Percentiles rank a stretch among this genome's conserved stretches.
These are phyloP conservation scores for Pachyuromys duprasi DNA, from an alignment of 2,797 vertebrate genomes.

Conservation along the genomic window DNA sequence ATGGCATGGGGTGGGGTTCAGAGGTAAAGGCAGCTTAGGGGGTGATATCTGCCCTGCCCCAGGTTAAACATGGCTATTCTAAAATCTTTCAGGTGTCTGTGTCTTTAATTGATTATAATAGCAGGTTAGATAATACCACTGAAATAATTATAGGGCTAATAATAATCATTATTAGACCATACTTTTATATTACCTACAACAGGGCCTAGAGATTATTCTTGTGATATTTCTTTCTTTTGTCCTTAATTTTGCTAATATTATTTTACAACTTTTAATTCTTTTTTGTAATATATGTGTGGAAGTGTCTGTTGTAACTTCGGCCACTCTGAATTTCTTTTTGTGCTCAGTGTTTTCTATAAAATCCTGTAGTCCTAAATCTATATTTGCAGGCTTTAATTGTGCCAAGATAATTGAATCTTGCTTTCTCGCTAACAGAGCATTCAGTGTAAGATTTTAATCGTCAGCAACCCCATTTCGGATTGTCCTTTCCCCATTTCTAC, in stretches of 20 bases:
- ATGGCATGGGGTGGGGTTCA: no score
- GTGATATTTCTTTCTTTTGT: background rate
- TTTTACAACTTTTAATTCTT: constrained; percentile 38
- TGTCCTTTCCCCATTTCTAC: background rate
- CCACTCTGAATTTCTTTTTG: background rate
- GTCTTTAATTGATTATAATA: no score
- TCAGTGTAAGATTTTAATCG: background rate
- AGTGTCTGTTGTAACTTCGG: constrained; percentile 13
- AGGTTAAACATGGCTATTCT: no score
- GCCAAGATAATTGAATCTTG: constrained; percentile 20
- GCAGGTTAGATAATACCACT: no score
- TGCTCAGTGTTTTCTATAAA: constrained; percentile 10
- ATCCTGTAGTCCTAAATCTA: constrained; percentile 20
- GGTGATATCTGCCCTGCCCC: no score
- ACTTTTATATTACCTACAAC: no score
- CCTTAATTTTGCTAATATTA: constrained; percentile 7
- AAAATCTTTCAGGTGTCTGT: no score
- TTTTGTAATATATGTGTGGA: background rate
- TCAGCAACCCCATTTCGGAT: constrained; percentile 23
- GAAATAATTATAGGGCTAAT: no score
- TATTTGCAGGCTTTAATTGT: constrained; percentile 35
- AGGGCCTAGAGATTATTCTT: background rate
- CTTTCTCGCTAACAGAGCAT: constrained; percentile 9
- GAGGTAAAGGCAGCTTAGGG: no score
- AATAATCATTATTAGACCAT: no score